A percentile compares a stretch with the other conserved stretches of the same genome.
Conservation (phyloP, 2,888 invertebrate genomes). For the Anaspis maculata region DNA sequence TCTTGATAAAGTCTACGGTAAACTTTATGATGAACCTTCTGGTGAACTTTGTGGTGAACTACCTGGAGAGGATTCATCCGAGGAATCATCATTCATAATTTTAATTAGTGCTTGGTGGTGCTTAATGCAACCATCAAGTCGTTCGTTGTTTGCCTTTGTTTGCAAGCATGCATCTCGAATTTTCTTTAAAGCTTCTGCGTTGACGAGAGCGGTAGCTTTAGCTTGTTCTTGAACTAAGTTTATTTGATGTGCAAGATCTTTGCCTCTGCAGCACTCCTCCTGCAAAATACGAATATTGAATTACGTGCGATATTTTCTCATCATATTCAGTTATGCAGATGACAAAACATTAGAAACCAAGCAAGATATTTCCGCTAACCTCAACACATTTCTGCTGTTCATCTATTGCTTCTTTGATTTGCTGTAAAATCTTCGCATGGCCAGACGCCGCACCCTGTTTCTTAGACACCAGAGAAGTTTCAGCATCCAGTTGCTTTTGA, state of each 20-base stretch:
- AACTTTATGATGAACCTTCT: too few relatives aligned
- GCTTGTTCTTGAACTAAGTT: conserved; percentile 34
- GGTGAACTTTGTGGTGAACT: too few relatives aligned
- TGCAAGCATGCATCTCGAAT: conserved; percentile 36
- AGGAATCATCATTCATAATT: too few relatives aligned
- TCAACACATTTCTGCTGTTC: conserved; percentile 38
- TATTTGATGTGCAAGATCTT: conserved; percentile 35
- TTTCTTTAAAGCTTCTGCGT: conserved; percentile 33
- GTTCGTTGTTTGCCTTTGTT: conserved; percentile 36
- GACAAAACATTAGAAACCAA: too few relatives aligned
- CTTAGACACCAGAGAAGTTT: too few relatives aligned
- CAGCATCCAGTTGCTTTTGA: conserved; percentile 24
- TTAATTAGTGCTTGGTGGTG: conserved; percentile 32
- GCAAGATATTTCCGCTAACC: too few relatives aligned
- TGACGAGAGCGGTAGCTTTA: conserved; percentile 32
- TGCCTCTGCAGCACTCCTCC: conserved; percentile 37
- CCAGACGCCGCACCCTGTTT: too few relatives aligned
- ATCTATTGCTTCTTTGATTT: conserved; percentile 31
- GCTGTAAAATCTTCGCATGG: conserved; percentile 34
- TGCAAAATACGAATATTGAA: conserved; percentile 10
- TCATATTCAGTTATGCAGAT: neutral
- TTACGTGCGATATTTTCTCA: conserved; percentile 1
- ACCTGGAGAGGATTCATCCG: too few relatives aligned
- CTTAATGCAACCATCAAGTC: conserved; percentile 28
- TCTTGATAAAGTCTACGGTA: too few relatives aligned